Percentiles rank a stretch among this genome's conserved stretches.
Conservation (phyloP, 2,888 invertebrate species). For the Thumatha senex region DNA sequence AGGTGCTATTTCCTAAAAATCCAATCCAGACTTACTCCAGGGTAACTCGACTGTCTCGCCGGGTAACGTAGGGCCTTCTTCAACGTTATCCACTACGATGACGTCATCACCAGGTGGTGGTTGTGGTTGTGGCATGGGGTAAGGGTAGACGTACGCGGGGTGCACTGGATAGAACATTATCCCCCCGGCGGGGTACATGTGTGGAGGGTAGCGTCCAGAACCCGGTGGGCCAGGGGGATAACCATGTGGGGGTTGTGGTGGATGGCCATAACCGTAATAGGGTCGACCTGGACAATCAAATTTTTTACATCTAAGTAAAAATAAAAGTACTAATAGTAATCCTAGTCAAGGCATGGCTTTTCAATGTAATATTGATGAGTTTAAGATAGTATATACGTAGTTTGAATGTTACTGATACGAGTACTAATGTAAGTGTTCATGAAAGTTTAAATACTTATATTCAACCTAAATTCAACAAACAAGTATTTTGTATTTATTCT, state of each 20-base stretch:
- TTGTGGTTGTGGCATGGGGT: constrained; percentile 44
- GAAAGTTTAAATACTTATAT: too few species aligned
- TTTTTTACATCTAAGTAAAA: background rate
- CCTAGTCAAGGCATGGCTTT: background rate
- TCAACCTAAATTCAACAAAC: too few species aligned
- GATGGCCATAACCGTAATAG: constrained; percentile 70
- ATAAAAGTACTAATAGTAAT: background rate
- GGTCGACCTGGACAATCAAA: constrained; percentile 56
- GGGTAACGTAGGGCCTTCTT: constrained; percentile 66
- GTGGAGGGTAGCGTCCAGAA: constrained; percentile 27
- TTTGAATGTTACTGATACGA: too few species aligned
- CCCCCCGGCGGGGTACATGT: constrained; percentile 50
- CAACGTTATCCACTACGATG: constrained; percentile 55
- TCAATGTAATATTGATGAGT: too few species aligned
- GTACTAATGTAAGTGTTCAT: too few species aligned
- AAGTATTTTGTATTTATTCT: too few species aligned
- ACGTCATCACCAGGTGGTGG: constrained; percentile 48
- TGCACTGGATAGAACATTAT: constrained; percentile 70
- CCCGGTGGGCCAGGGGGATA: constrained; percentile 40
- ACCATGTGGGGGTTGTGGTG: constrained; percentile 43
- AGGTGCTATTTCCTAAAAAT: constrained; percentile 56
- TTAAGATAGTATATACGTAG: too few species aligned
- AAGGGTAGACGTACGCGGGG: constrained; percentile 74
- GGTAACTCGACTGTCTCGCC: constrained; percentile 78
- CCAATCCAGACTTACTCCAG: constrained; percentile 73